Evolutionary conservation across 2,113 vertebrate genomes (phyloP), one percentile per base, ranked within the genome.

Genomic region (Corydoras maculifer): DNA sequence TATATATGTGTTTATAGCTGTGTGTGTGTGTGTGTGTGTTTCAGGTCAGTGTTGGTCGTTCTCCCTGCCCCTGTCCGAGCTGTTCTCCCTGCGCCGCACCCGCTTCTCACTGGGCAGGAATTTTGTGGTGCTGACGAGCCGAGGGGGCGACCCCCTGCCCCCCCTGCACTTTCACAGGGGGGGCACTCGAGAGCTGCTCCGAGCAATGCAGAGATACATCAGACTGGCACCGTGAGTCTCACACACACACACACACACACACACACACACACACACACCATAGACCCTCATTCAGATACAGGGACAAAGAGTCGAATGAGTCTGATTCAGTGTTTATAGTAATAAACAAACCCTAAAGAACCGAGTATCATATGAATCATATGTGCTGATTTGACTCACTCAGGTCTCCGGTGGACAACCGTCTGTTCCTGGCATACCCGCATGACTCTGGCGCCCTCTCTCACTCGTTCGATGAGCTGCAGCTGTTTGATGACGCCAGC

Each of bases 141-240:
- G 92, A 68, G 92, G 93, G 0, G 92, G 94, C 0, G 87, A 91
- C 84, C 92, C 93, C 3, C 84, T 94, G 51, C 94, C 93, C 0
- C 88, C 93, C 0, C 87, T 96, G 58, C 93, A 97, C 79, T 97
- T 97, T 84, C 94, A 95, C 84, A 83, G 89, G 0, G 94, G 94
- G 1, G 94, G 94, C 15, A 93, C 92, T n/a, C 87, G 90, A 0
- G 90, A 93, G 65, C 87, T 97, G 61, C 87, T 97, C 5, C 82
- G 87, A 6, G 88, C 92, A 3, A 85, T 97, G 75, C 89, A 91
- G 50, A 90, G 82, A 78, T 95, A 97, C 72, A 86, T 97, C 72
- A 85, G 92, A 62, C 81, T 97, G 71, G 91, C 92, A 73, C 87
- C 78, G 88, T 91, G 57, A 86, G 87, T 72, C 18, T 48, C 35